Conservation (phyloP, 2,113 vertebrate genomes). For the Dicentrarchus labrax region DNA sequence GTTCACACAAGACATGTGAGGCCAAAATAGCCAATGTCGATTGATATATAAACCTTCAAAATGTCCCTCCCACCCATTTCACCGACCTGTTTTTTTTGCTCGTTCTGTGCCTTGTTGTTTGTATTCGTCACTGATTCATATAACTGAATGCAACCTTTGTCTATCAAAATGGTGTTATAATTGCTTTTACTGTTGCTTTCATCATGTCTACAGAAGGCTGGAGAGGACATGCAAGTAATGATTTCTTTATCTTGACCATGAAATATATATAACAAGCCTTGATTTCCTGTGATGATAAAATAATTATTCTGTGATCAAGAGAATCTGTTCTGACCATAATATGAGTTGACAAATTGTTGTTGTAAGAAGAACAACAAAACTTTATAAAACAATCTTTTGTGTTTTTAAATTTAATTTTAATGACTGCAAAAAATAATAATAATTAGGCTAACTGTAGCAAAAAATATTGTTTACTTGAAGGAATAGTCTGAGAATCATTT, state of each 20-base stretch:
- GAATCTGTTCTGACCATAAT: background rate
- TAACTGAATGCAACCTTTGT: background rate
- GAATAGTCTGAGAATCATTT: background rate
- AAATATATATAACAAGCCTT: background rate
- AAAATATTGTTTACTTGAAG: background rate
- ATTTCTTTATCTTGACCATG: constrained; percentile 1
- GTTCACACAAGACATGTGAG: background rate
- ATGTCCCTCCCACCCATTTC: background rate
- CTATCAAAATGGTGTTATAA: background rate
- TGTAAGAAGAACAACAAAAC: background rate
- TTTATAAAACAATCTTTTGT: background rate
- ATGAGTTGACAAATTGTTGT: background rate
- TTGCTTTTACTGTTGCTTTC: constrained; percentile 8
- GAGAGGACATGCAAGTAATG: constrained; percentile 24
- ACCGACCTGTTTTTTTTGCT: background rate
- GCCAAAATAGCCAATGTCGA: background rate
- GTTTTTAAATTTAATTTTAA: too few relatives aligned
- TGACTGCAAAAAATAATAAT: too few relatives aligned
- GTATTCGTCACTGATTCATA: background rate
- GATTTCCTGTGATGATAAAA: background rate
- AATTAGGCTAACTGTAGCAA: background rate
- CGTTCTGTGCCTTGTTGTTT: background rate
- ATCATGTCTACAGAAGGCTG: constrained; percentile 19
- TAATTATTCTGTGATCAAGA: background rate
- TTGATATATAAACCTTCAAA: background rate